A percentile compares a stretch with the other conserved stretches of the same genome.
Evolutionary conservation across 2,797 vertebrate species (phyloP).

Genomic region (Gobionotothen gibberifrons): DNA sequence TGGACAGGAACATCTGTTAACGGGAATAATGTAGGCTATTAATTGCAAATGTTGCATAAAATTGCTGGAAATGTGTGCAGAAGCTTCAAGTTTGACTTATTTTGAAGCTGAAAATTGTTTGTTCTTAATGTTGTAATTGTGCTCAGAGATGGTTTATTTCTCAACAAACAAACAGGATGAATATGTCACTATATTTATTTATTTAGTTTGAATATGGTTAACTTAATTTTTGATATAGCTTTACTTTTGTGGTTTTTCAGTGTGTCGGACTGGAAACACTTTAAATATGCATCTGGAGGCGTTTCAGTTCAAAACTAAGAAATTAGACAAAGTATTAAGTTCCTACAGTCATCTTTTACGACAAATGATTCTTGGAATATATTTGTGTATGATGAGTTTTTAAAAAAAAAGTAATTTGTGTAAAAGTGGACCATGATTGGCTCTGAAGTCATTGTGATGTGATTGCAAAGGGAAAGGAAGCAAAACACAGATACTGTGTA

Average conservation of each 20-base stretch:
- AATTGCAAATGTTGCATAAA: background rate
- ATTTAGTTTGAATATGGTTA: background rate
- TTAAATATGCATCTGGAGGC: background rate
- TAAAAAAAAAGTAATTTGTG: background rate
- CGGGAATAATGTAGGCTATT: constrained; percentile 10
- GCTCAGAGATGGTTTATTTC: too few relatives aligned
- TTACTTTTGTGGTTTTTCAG: background rate
- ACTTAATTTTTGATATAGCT: background rate
- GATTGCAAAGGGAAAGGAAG: background rate
- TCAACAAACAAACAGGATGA: background rate
- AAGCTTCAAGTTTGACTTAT: background rate
- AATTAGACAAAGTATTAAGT: background rate
- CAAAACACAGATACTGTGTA: background rate
- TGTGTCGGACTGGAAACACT: background rate
- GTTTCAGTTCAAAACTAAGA: background rate
- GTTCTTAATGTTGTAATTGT: background rate
- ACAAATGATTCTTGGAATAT: background rate
- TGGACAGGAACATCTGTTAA: background rate
- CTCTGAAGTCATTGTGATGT: background rate
- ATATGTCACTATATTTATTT: background rate
- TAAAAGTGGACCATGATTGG: background rate
- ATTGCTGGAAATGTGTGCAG: background rate
- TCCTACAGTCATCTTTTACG: background rate
- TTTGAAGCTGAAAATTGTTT: background rate
- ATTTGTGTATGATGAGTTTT: background rate